A percentile compares a stretch with the other conserved stretches of the same genome.
Evolutionary conservation across 2,888 invertebrate genomes (phyloP).

Genomic region (Heliconius aoede): DNA sequence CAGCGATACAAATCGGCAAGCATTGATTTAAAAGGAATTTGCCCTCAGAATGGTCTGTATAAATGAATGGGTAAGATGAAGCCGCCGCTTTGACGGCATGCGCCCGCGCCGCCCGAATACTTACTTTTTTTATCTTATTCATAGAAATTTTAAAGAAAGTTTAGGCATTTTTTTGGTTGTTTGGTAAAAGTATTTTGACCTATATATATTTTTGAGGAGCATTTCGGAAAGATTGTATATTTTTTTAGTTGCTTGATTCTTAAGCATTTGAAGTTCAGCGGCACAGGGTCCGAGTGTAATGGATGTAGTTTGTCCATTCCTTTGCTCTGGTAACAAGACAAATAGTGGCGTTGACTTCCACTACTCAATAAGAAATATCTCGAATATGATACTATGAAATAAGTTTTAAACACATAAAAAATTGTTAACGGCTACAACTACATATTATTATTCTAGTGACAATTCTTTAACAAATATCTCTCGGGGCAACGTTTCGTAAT

Average conservation of each 20-base stretch:
- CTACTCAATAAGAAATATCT: background rate
- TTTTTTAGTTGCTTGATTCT: background rate
- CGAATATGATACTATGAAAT: too few relatives aligned
- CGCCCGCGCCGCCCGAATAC: constrained; percentile 37
- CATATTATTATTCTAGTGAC: too few relatives aligned
- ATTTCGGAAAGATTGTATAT: background rate
- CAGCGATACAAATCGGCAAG: constrained; percentile 39
- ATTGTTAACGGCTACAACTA: too few relatives aligned
- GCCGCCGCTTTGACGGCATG: constrained; percentile 41
- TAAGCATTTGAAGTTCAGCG: too few relatives aligned
- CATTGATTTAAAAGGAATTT: constrained; percentile 40
- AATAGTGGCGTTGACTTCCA: background rate
- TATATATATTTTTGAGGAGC: constrained; percentile 23
- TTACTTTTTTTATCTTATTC: constrained; percentile 40
- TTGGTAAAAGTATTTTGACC: constrained; percentile 27
- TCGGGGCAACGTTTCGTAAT: too few relatives aligned
- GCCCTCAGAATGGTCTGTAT: constrained; percentile 39
- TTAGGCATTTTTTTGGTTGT: constrained; percentile 21
- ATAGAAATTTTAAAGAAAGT: constrained; percentile 45
- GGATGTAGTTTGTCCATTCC: too few relatives aligned
- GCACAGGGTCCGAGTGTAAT: too few relatives aligned
- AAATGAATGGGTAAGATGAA: constrained; percentile 45
- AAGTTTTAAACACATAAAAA: too few relatives aligned
- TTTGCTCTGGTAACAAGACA: background rate
- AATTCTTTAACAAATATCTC: too few relatives aligned